These are phyloP conservation scores for Ecliptopera silaceata DNA, from an alignment of 2,888 invertebrate species.

Conservation along the genomic window DNA sequence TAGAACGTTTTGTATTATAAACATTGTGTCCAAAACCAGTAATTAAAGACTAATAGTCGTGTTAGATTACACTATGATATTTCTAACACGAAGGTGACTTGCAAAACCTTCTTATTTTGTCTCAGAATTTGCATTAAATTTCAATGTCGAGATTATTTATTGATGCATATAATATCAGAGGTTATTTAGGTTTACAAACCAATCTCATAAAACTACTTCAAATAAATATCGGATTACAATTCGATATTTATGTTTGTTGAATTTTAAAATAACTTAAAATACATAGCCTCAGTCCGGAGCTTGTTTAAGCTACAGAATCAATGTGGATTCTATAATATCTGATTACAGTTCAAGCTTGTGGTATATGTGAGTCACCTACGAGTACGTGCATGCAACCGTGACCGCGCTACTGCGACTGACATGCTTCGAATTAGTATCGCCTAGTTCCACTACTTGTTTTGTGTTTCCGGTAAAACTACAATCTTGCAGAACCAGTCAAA, in stretches of 20 bases:
- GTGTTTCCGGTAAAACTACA: conserved; percentile 6
- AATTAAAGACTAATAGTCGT: conserved; percentile 33
- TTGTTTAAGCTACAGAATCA: neutral
- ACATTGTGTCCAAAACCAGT: conserved; percentile 40
- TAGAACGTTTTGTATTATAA: conserved; percentile 56
- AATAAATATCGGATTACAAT: too few species aligned
- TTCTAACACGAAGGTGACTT: conserved; percentile 24
- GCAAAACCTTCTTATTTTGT: conserved; percentile 26
- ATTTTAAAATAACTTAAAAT: too few species aligned
- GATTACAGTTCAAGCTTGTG: conserved; percentile 25
- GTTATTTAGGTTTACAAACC: too few species aligned
- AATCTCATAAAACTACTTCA: too few species aligned
- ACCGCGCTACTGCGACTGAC: conserved; percentile 40
- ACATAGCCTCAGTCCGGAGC: neutral
- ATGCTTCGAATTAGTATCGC: conserved; percentile 26
- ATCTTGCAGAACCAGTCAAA: neutral
- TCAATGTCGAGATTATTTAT: neutral
- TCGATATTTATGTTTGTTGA: too few species aligned
- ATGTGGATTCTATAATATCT: conserved; percentile 13
- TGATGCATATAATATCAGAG: neutral
- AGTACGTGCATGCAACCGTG: conserved; percentile 44
- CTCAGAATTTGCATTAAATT: conserved; percentile 14
- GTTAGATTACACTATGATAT: conserved; percentile 30
- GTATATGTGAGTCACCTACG: conserved; percentile 53
- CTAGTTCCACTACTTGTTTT: conserved; percentile 10